These are phyloP conservation scores for Otus sunia DNA, from an alignment of 2,113 vertebrate species.

Conservation along the genomic window DNA sequence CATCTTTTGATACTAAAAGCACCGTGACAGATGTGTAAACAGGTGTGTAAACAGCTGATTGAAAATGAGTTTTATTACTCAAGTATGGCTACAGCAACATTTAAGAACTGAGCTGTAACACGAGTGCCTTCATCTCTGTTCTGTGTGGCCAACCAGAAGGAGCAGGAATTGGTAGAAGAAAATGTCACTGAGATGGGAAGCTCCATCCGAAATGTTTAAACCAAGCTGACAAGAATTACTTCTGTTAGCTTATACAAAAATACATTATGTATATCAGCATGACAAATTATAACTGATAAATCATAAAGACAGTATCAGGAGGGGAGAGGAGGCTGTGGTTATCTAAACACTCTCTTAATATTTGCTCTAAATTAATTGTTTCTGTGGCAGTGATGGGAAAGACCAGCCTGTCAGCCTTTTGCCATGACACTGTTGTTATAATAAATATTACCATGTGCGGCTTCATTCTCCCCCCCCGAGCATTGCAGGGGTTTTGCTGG, in stretches of 20 bases:
- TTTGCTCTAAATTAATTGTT: not conserved
- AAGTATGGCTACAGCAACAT: not conserved
- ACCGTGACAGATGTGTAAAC: not conserved
- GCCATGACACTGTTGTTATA: not conserved
- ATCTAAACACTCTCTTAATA: not conserved
- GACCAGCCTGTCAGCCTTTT: not conserved
- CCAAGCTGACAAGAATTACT: not conserved
- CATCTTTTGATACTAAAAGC: not conserved
- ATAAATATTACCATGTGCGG: rapidly evolving
- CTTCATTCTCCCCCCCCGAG: not conserved
- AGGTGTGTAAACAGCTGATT: not conserved
- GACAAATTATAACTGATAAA: not conserved
- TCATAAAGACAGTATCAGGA: not conserved
- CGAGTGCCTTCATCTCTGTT: not conserved
- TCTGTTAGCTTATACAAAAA: not conserved
- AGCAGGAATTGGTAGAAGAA: not conserved
- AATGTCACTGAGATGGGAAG: not conserved
- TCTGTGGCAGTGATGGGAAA: not conserved
- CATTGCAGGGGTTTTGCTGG: not conserved
- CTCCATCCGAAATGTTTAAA: not conserved
- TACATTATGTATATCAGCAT: not conserved
- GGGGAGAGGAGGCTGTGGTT: not conserved
- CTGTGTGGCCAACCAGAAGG: not conserved
- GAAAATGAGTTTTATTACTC: not conserved
- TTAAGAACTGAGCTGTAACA: not conserved